Evolutionary conservation across 2,888 invertebrate genomes (phyloP).

Genomic region (Nemurella pictetii): DNA sequence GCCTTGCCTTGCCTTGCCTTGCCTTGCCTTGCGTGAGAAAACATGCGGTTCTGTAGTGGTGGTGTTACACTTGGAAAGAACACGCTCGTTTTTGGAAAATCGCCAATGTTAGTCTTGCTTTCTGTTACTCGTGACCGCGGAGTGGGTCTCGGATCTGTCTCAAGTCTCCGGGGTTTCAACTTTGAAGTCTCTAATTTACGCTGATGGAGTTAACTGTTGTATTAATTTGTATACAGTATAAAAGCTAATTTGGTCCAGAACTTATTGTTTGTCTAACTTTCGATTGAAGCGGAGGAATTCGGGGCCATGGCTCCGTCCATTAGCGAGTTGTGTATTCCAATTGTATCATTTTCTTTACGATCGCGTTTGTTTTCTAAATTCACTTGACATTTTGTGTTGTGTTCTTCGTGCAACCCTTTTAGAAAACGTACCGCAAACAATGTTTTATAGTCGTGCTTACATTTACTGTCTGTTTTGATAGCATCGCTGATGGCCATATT

Average conservation of each 20-base stretch:
- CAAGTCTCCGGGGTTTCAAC: background rate
- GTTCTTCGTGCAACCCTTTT: background rate
- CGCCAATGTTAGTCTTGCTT: background rate
- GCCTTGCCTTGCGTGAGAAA: no score
- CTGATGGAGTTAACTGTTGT: background rate
- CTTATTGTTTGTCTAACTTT: background rate
- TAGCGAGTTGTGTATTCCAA: background rate
- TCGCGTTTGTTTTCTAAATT: background rate
- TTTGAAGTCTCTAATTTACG: background rate
- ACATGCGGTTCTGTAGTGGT: background rate
- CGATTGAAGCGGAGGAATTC: background rate
- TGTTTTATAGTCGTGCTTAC: background rate
- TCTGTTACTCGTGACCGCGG: background rate
- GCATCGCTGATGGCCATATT: background rate
- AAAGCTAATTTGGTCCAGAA: background rate
- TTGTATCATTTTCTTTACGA: background rate
- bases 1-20: no score
- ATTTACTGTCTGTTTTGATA: background rate
- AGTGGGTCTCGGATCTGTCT: background rate
- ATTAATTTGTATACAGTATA: background rate
- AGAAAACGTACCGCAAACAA: background rate
- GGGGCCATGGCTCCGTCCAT: background rate
- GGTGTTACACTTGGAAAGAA: background rate
- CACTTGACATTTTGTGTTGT: background rate
- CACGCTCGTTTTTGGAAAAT: background rate